Percentiles rank a stretch among this genome's conserved stretches.
phyloP scores from a whole-genome alignment of 2,888 invertebrate species.

The Caenorhabditis uteleia region DNA sequence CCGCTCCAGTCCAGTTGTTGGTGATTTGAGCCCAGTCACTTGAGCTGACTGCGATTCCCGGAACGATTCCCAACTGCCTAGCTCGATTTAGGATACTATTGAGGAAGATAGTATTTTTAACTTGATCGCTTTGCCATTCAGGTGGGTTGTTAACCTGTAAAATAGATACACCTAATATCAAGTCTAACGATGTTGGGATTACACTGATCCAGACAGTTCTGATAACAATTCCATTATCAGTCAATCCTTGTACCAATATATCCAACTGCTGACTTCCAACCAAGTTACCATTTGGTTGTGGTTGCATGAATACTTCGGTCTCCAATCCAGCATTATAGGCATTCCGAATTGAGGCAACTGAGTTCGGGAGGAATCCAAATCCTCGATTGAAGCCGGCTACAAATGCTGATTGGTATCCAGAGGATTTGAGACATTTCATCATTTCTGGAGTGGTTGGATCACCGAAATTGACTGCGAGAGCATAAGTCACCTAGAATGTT shows the following conservation, averaged over 20 bases:
- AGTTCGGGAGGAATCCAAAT: slow-evolving; percentile 38
- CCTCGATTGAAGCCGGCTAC: too few species aligned
- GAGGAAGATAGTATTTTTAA: slow-evolving; percentile 40
- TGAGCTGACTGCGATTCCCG: slow-evolving; percentile 37
- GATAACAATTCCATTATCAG: slow-evolving; percentile 24
- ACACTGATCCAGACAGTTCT: slow-evolving; percentile 45
- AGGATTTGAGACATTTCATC: too few species aligned
- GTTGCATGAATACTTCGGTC: too few species aligned
- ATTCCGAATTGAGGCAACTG: slow-evolving; percentile 34
- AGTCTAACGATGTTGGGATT: too few species aligned
- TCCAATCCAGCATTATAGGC: too few species aligned
- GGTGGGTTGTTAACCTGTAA: too few species aligned
- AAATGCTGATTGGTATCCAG: too few species aligned
- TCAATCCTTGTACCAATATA: slow-evolving; percentile 30
- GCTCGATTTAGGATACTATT: slow-evolving; percentile 33
- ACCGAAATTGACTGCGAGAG: too few species aligned
- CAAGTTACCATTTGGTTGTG: slow-evolving; percentile 16
- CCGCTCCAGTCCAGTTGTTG: slow-evolving; percentile 19
- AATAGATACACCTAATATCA: too few species aligned
- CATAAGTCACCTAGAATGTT: too few species aligned
- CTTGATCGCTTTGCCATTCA: slow-evolving; percentile 13
- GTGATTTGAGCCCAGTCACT: slow-evolving; percentile 45
- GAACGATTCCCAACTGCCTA: slow-evolving; percentile 25
- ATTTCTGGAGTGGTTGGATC: too few species aligned
- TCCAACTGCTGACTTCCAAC: slow-evolving; percentile 35